phyloP scores from a whole-genome alignment of 2,888 invertebrate genomes.

The Cyaniris semiargus region DNA sequence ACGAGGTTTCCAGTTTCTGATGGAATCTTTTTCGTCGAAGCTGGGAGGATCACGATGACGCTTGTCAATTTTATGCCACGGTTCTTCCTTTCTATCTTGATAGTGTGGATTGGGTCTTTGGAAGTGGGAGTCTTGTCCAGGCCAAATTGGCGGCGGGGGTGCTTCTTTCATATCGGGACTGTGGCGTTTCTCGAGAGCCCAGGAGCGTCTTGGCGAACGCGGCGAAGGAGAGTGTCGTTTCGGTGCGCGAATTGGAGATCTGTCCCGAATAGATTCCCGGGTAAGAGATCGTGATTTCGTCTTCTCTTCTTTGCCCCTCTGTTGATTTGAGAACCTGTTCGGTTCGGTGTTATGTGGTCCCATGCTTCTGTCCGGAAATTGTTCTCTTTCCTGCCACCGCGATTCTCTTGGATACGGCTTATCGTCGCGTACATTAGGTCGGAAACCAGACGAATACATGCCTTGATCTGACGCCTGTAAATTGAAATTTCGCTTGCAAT shows the following conservation, averaged over 20 bases:
- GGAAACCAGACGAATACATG: conserved; percentile 70
- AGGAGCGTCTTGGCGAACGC: conserved; percentile 66
- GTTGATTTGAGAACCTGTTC: conserved; percentile 43
- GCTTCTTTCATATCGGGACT: conserved; percentile 59
- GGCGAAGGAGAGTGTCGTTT: conserved; percentile 64
- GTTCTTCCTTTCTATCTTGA: conserved; percentile 45
- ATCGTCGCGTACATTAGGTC: conserved; percentile 52
- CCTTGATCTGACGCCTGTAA: conserved; percentile 72
- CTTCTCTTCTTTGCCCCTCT: conserved; percentile 42
- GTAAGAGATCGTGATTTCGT: conserved; percentile 45
- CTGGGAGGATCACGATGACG: conserved; percentile 32
- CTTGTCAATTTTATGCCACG: conserved; percentile 45
- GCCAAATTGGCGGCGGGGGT: conserved; percentile 68
- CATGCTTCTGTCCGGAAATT: conserved; percentile 50
- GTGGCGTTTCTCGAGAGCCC: conserved; percentile 68
- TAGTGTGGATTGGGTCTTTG: conserved; percentile 41
- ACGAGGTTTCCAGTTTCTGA: conserved; percentile 40
- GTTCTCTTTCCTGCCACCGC: conserved; percentile 56
- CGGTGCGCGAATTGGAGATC: conserved; percentile 59
- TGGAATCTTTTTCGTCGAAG: conserved; percentile 40
- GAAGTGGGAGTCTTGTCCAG: conserved; percentile 50
- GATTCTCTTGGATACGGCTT: conserved; percentile 50
- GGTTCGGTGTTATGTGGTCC: conserved; percentile 46
- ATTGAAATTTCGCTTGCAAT: conserved; percentile 66
- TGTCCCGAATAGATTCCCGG: conserved; percentile 54